Percentiles rank a stretch among this genome's conserved stretches.
These are phyloP conservation scores for Petroica traversi DNA, from an alignment of 2,113 vertebrate genomes.

Conservation along the genomic window DNA sequence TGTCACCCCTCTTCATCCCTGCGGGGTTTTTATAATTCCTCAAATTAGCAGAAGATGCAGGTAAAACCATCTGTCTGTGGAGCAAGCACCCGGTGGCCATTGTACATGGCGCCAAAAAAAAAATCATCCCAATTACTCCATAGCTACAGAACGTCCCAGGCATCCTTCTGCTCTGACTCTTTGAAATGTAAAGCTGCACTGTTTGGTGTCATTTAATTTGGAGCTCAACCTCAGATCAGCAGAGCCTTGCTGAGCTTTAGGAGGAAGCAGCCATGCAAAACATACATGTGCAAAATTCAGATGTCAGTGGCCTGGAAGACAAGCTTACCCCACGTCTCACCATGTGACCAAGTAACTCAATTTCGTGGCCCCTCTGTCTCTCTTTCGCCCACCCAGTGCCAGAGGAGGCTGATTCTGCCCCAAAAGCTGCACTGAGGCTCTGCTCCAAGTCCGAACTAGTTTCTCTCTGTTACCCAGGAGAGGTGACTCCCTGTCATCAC, in stretches of 20 bases:
- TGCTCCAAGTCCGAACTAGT: background rate
- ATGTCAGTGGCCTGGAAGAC: background rate
- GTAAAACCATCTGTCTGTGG: background rate
- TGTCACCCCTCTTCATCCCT: background rate
- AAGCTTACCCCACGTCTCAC: background rate
- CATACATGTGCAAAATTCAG: background rate
- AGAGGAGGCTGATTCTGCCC: background rate
- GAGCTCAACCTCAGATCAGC: constrained; percentile 36
- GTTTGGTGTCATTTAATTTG: constrained; percentile 41
- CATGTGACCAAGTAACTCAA: background rate
- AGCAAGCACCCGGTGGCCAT: background rate
- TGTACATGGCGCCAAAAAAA: background rate
- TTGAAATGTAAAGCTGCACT: constrained; percentile 40
- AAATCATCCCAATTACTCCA: constrained; percentile 27
- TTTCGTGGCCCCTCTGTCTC: background rate
- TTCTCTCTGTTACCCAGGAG: background rate
- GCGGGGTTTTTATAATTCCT: background rate
- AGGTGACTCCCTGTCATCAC: background rate
- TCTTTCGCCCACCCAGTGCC: background rate
- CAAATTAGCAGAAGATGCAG: constrained; percentile 8
- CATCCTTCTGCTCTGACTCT: constrained; percentile 2
- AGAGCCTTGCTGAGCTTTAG: constrained; percentile 13
- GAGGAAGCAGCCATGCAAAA: background rate
- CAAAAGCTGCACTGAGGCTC: background rate
- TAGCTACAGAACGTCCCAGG: background rate